Conservation (phyloP, 1,140 invertebrate genomes). For the Lordiphosa clarofinis region DNA sequence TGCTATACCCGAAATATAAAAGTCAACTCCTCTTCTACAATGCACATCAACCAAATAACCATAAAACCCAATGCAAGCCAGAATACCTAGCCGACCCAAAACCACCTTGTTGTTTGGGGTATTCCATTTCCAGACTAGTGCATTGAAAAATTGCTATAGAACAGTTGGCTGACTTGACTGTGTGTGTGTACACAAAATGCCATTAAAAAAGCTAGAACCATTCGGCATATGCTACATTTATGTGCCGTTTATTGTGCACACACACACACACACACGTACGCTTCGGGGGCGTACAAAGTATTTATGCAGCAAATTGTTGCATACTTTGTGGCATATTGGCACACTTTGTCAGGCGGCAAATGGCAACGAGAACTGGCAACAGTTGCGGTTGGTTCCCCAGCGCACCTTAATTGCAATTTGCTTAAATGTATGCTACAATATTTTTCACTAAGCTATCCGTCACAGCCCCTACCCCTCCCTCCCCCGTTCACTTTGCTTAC, state of each 20-base stretch:
- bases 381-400: background rate
- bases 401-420: slow-evolving; percentile 70
- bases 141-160: background rate
- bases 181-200: no score
- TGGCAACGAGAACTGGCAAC: slow-evolving; percentile 8
- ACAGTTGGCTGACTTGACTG: no score
- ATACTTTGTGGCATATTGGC: slow-evolving; percentile 73
- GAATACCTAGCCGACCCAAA: no score
- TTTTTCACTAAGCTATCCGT: slow-evolving; percentile 40
- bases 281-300: slow-evolving; percentile 44
- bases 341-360: slow-evolving; percentile 59
- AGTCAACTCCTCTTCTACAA: no score
- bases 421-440: slow-evolving; percentile 71
- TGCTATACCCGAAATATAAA: no score
- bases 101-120: no score
- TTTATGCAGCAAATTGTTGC: slow-evolving; percentile 75
- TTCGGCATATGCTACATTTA: slow-evolving; percentile 53
- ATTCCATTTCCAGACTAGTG: no score
- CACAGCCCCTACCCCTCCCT: background rate
- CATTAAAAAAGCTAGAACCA: slow-evolving; percentile 16
- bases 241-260: slow-evolving; percentile 43
- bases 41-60: no score
- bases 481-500: background rate
- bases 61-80: no score
- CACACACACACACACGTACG: background rate